Evolutionary conservation across 1,140 invertebrate genomes (phyloP), one percentile per base, ranked within the genome.

Genomic region (Brachionus koreanus): DNA sequence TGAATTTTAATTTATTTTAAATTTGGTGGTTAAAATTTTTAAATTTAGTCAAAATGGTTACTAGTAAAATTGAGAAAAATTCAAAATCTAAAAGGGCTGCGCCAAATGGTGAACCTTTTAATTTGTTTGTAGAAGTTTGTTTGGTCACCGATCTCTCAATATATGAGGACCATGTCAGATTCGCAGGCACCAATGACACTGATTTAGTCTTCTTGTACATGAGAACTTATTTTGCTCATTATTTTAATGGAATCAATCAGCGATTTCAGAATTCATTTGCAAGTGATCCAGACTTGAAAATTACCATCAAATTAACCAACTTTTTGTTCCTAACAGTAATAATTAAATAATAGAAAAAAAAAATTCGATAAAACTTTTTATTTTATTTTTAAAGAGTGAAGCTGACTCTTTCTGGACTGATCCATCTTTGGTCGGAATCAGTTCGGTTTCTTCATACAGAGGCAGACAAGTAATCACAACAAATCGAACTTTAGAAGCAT

Each of bases 221-320:
- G 76, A 79, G 49, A 61, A 79, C 49, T 16, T 79, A 79, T 65
- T 79, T 79, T 79, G 49, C 61, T 10, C 76, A 79, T 79, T 79
- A 79, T 25, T 61, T 79, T 19, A 79, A 65, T 61, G 76, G 49
- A 6, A 52, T 79, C 4, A 79, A 79, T 43, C 49, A 79, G 35
- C 19, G 76, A 63, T 79, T 42, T 79, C 76, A 79, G 57, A 65
- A 57, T 37, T 29, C 76, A 6, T 79, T 79, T 23, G 7, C 16
- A 35, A 79, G 33, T n/a, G 76, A 79, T 61, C 76, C 76, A 13
- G 76, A 79, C 13, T n/a, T 79, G 16, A 57, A 49, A 25, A 61
- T 79, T 61, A 79, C 46, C 10, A 42, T 79, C 5, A 57, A 61
- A 63, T 25, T 79, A 23, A 61, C 35, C 49, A 79, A 79, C 23